Base-by-base conservation (phyloP, 2,888 invertebrate genomes). In the Hirtodrosophila cameraria region DNA sequence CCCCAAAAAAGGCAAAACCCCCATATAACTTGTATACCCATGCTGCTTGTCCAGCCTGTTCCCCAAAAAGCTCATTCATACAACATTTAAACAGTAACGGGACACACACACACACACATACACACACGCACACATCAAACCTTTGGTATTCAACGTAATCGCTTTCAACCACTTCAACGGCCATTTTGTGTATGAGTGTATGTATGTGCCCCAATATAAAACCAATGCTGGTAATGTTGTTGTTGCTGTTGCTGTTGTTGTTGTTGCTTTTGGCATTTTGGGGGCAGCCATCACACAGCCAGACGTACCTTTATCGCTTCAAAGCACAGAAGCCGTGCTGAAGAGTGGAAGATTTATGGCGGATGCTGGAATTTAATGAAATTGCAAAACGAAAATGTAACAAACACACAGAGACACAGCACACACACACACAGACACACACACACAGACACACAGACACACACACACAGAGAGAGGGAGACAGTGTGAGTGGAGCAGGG, bases 321-420 rank as follows among this genome's bases (percentile, higher is more conserved):
- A 86, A 86, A 82, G 86, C 86, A 86, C 85, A 82, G 82, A 86
- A 82, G 79, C 82, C 84, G 60, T 87, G 87, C 82, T 86, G 86
- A 84, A 87, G 88, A 84, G 88, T 86, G 88, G 84, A 87, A 90
- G 90, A 90, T 90, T 90, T 90, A 90, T 90, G 88, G 90, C 89
- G 90, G 90, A 90, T 90, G 90, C 88, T 90, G 90, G 90, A 90
- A 90, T 90, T 90, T 90, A 90, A 90, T 90, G 89, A 90, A 90
- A 90, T 90, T 90, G 89, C 90, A 90, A 90, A 90, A 90, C 89
- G 90, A 90, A 89, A 90, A 89, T 87, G 86, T 88, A 88, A 83
- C 86, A 88, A 70, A 75, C 68, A 69, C 50, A 62, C 42, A 65
- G 18, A 39, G 41, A 8, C 20, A 3, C 1, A 9, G 1, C 25